Conservation (phyloP, 2,797 vertebrate species). For the Lithobates sylvaticus region DNA sequence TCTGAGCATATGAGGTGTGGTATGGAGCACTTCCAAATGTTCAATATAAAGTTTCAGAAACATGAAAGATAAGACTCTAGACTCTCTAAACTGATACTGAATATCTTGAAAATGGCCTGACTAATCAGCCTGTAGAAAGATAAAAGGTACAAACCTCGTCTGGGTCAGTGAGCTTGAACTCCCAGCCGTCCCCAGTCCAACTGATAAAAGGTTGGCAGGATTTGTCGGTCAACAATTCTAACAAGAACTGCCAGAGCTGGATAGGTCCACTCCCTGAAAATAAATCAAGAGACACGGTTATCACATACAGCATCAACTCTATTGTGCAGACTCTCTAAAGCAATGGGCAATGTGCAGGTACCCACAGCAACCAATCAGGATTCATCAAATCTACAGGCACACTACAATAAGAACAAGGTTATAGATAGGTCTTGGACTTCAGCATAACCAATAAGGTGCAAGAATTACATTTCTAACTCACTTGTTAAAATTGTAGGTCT, state of each 20-base stretch:
- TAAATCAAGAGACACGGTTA: not conserved
- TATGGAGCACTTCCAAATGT: too few relatives aligned
- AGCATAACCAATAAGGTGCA: too few relatives aligned
- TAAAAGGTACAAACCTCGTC: constrained; percentile 80
- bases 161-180: constrained; percentile 88
- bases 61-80: too few relatives aligned
- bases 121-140: not conserved
- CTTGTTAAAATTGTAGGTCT: too few relatives aligned
- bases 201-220: constrained; percentile 88
- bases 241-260: constrained; percentile 89
- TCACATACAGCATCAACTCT: not conserved
- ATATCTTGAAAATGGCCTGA: not conserved
- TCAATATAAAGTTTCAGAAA: too few relatives aligned
- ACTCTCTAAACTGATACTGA: too few relatives aligned
- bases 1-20: too few relatives aligned
- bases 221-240: constrained; percentile 86
- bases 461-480: too few relatives aligned
- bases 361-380: too few relatives aligned
- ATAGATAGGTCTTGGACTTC: too few relatives aligned
- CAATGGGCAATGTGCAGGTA: not conserved
- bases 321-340: not conserved
- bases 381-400: too few relatives aligned
- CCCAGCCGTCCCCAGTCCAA: constrained; percentile 91
- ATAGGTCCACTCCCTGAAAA: constrained; percentile 87
- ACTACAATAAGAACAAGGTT: too few relatives aligned